phyloP scores from a whole-genome alignment of 92 coral and sea anemone species.

The Parazoanthus swiftii region DNA sequence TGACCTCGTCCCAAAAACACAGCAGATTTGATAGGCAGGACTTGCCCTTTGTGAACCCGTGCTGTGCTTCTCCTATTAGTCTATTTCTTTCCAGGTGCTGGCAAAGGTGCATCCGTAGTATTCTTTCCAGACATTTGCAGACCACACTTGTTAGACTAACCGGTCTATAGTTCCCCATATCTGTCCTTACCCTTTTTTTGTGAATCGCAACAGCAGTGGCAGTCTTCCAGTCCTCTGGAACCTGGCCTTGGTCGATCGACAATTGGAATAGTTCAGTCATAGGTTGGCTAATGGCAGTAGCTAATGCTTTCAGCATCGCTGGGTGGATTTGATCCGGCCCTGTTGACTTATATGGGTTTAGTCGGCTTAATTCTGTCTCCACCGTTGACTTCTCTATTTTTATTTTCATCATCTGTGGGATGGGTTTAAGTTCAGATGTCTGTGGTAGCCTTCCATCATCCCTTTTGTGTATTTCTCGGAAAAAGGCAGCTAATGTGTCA shows the following conservation, averaged over 20 bases:
- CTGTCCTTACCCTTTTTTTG: neutral
- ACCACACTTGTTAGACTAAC: neutral
- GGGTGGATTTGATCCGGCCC: neutral
- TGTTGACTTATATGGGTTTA: neutral
- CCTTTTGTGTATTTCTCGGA: too few species aligned
- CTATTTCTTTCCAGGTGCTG: neutral
- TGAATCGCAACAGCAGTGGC: neutral
- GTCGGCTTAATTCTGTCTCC: neutral
- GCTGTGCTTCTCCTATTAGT: neutral
- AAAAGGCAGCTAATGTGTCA: too few species aligned
- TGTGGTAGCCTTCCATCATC: too few species aligned
- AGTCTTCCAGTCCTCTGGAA: neutral
- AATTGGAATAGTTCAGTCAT: neutral
- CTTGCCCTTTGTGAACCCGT: neutral
- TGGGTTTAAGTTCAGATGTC: too few species aligned
- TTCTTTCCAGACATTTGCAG: neutral
- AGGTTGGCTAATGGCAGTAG: neutral
- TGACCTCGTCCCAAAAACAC: neutral
- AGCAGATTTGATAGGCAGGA: neutral
- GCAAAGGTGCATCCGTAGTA: neutral
- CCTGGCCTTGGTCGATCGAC: neutral
- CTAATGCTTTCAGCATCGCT: neutral
- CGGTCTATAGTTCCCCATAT: too few species aligned
- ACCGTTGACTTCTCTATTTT: too few species aligned
- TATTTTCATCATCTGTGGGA: too few species aligned